Conservation (phyloP, 2,797 vertebrate species). For the Brotula barbata region DNA sequence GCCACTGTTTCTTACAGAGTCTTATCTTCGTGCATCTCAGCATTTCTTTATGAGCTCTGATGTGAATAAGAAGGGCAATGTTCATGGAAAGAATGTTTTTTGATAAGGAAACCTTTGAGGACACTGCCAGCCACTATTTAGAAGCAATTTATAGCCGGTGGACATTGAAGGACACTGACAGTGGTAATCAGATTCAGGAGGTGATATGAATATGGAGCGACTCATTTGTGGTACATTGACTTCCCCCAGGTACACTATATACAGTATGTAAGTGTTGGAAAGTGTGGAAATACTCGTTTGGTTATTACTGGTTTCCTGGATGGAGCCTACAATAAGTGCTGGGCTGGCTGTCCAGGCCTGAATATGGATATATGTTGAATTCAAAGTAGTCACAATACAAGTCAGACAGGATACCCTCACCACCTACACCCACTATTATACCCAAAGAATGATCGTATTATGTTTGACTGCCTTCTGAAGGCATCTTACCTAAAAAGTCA, state of each 20-base stretch:
- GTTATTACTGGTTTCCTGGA: constrained; percentile 7
- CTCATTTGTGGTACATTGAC: neutral
- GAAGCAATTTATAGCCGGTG: constrained; percentile 21
- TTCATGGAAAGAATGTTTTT: constrained; percentile 37
- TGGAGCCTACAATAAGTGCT: neutral
- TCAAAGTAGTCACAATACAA: constrained; percentile 3
- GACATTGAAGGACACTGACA: constrained; percentile 17
- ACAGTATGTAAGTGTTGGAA: too few species aligned
- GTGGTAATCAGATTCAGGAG: constrained; percentile 15
- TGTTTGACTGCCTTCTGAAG: constrained; percentile 7
- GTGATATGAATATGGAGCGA: neutral
- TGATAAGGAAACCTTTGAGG: constrained; percentile 47
- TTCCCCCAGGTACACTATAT: neutral
- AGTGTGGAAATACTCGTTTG: constrained; percentile 6
- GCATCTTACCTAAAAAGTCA: constrained; percentile 1
- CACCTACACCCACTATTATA: neutral
- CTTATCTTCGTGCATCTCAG: constrained; percentile 31
- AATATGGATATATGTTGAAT: neutral
- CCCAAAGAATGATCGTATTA: neutral
- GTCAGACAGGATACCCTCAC: neutral
- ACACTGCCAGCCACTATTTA: constrained; percentile 7
- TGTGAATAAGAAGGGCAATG: constrained; percentile 40
- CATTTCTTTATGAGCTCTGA: constrained; percentile 28
- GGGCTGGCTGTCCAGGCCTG: neutral
- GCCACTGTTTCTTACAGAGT: neutral